phyloP scores from a whole-genome alignment of 2,888 invertebrate species.

The Leptura quadrifasciata region DNA sequence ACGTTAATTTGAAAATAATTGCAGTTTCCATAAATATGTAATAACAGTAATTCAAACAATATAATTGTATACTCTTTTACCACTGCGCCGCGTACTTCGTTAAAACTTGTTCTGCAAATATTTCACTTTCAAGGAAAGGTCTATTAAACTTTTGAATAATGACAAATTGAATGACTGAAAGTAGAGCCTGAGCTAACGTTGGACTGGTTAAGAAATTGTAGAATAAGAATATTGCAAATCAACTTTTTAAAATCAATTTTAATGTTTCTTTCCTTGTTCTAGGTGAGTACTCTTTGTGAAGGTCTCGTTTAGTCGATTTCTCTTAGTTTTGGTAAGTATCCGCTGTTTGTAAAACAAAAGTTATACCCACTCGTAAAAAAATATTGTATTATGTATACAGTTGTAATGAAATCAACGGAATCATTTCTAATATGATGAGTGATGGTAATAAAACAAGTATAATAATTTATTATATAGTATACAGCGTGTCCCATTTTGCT shows the following conservation, averaged over 20 bases:
- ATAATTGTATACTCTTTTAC: neutral
- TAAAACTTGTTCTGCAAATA: neutral
- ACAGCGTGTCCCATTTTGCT: no score
- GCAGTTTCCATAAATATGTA: conserved; percentile 11
- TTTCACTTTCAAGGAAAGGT: neutral
- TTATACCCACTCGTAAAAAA: no score
- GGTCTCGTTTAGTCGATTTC: neutral
- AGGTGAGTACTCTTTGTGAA: neutral
- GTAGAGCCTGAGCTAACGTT: neutral
- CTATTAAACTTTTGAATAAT: neutral
- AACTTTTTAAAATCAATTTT: neutral
- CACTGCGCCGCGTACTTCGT: neutral
- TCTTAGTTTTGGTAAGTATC: neutral
- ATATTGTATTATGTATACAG: no score
- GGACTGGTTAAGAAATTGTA: neutral
- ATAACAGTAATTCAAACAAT: neutral
- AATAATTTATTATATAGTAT: no score
- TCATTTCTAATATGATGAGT: no score
- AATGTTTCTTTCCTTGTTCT: conserved; percentile 1
- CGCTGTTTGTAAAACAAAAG: no score
- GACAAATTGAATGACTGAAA: neutral
- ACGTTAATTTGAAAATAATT: conserved; percentile 14
- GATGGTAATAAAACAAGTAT: no score
- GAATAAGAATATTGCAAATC: neutral
- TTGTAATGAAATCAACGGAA: no score